phyloP scores from a whole-genome alignment of 2,113 vertebrate genomes.

The Neoarius graeffei region DNA sequence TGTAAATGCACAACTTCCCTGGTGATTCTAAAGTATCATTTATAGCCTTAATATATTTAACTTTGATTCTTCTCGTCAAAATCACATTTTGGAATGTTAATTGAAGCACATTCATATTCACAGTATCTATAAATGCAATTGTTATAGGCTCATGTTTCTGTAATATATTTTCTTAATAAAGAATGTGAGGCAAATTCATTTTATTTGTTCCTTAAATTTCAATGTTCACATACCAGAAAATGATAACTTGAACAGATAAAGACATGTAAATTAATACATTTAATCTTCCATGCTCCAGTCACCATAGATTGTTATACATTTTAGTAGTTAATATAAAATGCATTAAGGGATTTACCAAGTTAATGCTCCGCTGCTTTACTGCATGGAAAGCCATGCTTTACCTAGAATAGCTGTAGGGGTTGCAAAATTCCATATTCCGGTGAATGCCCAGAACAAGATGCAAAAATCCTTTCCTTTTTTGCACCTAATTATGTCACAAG shows the following conservation, averaged over 20 bases:
- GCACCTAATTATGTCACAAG: not conserved
- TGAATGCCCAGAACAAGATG: not conserved
- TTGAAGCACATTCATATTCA: not conserved
- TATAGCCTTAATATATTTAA: not conserved
- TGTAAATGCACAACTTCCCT: not conserved
- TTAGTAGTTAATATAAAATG: not conserved
- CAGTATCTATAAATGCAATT: not conserved
- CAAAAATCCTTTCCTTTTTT: not conserved
- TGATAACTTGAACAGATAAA: not conserved
- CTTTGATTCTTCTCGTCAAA: not conserved
- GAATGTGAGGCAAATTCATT: not conserved
- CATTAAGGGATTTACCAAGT: not conserved
- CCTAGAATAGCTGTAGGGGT: constrained; percentile 8
- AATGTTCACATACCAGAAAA: not conserved
- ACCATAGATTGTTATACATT: not conserved
- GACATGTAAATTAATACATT: not conserved
- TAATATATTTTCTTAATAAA: not conserved
- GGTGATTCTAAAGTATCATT: not conserved
- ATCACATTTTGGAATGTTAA: not conserved
- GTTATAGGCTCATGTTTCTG: not conserved
- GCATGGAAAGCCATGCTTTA: not conserved
- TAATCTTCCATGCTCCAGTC: not conserved
- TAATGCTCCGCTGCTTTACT: constrained; percentile 13
- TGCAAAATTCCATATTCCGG: not conserved
- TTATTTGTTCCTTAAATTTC: not conserved